Evolutionary conservation across 64 coral and sea anemone genomes (phyloP), one percentile per base, ranked within the genome.

Genomic region (Platygyra sinensis): DNA sequence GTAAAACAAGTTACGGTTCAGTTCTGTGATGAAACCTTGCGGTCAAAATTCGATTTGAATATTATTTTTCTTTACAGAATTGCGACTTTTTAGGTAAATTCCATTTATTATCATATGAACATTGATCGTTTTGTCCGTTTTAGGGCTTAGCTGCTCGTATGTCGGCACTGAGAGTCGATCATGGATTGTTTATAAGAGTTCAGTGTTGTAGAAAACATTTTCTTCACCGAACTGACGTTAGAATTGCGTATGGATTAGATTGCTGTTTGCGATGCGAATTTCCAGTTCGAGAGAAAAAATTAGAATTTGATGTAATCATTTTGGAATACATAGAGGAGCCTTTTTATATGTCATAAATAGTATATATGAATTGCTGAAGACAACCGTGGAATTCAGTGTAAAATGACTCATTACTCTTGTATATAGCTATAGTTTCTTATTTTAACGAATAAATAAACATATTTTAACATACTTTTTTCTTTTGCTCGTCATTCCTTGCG

Each of bases 371-470:
- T 39, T 73, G 18, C 36, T 18, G 17, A 42, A 42, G 73, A 75
- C 73, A 20, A 16, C 17, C 28, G 3, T 14, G n/a, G 5, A 54
- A 51, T 52, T 24, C 8, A 25, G 18, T 78, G 59, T 82, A 63
- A 65, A 65, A 39, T 65, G 29, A 62, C 13, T 83, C 49, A n/a
- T n/a, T 69, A 69, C n/a, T 69, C 18, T 46, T 39, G 60, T 83
- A 83, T 46, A 80, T 18, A 80, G 25, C 28, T 80, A 22, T 10
- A 65, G 25, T 33, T 10, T 42, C 17, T 42, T 22, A 46, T 46
- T 83, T n/a, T 65, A 38, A 14, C 22, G 5, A 22, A 42, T 6
- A 83, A 83, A 80, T 63, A 85, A 72, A 85, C 33, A 18, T 52
- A 71, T 42, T 71, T 85, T 28, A 71, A 25, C 7, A 27, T 25